Base-by-base conservation (phyloP, 2,888 invertebrate species). In the Machimus atricapillus region DNA sequence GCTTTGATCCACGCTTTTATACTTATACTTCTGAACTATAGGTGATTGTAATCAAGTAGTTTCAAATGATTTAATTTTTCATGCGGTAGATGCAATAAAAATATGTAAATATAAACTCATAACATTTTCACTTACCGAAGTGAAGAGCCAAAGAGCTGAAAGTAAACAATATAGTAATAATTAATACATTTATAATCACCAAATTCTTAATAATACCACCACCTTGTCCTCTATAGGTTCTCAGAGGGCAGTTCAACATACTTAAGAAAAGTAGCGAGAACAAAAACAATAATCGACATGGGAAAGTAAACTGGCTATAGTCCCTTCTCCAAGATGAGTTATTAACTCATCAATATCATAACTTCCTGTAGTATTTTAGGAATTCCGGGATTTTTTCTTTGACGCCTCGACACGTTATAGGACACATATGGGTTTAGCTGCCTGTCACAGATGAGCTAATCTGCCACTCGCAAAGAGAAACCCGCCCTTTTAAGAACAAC, bases 401-500 rank as follows among this genome's bases (percentile, higher is more conserved):
- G 76, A 37, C 76, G 37, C 76, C 19, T 76, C 40, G 14, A 40
- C 8, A 66, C 66, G 66, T 23, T 19, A 27, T 14, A 66, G 66
- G 66, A 23, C 66, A 31, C 79, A 79, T 52, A 52, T 79, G 79
- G 79, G 2, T 0, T 23, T 27, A 5, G 31, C 31, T 46, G 23
- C 4, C 16, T 79, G 52, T 66, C 82, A 66, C 82, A 83, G 52
- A 79, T 79, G 52, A 79, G 52, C 52, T 83, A 66, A 83, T 83
- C 66, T 34, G 66, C 40, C 37, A 34, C 82, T 83, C 12, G 37
- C 37, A 83, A 46, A 79, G 46, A 43, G 58, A 56, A 52, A 40
- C 66, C 19, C 82, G 66, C 58, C 66, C 37, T 23, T 58, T 74
- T 46, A 40, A 85, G 74, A 85, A 74, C 85, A 85, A 85, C 85